Evolutionary conservation across 2,888 invertebrate genomes (phyloP), one percentile per base, ranked within the genome.

Genomic region (Phania funesta): DNA sequence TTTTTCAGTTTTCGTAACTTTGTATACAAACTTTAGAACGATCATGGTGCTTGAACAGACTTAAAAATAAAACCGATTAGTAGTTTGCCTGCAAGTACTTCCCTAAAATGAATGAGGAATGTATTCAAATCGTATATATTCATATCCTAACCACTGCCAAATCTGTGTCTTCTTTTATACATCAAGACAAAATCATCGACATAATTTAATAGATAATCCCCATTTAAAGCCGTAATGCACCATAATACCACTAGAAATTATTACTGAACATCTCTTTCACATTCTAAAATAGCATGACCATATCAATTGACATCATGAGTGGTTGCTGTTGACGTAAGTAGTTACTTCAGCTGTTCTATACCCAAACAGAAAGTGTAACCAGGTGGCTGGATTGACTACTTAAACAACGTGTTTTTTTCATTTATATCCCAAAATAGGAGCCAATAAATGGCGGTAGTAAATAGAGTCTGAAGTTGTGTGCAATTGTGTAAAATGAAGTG

Each of bases 211-310:
- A 29, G 67, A 65, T 76, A 58, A 67, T 60, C 41, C 32, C 38
- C 52, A 62, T 41, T 32, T 65, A 11, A 46, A 50, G 58, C 16
- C 29, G 38, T 13, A 35, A 38, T 44, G 22, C 35, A 64, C 62
- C n/a, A n/a, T n/a, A n/a, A n/a, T 64, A 41, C 64, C 77, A 68
- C 56, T 56, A 56, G 8, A 52, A 54, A 48, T 35, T 64, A 64
- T 16, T 20, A 71, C 26, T 20, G 41, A 60, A 71, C 71, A 78
- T 48, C 38, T 56, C 7, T 56, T 32, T 50, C 41, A 64, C 68
- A 78, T 78, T 82, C 71, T 68, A 68, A 78, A 82, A 77, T 82
- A 70, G 35, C 74, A 78, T 82, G 77, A 77, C 73, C 71, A 80
- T 76, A 71, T 46, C 26, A 62, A 60, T 71, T 68, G 50, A 56